phyloP scores from a whole-genome alignment of 1,140 invertebrate genomes.

The Pogonomyrmex californicus region DNA sequence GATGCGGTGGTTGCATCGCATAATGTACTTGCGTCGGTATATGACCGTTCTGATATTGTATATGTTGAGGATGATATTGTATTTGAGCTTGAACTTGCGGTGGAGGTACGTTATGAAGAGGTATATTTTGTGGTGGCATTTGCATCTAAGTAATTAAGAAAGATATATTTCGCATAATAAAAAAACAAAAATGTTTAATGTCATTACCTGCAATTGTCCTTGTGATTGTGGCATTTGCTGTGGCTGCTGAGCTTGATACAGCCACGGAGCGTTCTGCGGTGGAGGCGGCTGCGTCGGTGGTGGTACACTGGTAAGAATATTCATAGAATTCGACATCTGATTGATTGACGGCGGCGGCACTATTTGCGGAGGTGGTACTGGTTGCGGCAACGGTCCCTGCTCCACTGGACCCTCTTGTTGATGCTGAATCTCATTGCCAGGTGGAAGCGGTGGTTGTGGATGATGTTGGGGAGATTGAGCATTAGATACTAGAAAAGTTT shows the following conservation, averaged over 20 bases:
- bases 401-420: conserved; percentile 80
- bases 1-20: conserved; percentile 82
- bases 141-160: conserved; percentile 70
- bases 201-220: conserved; percentile 81
- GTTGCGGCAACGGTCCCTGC: conserved; percentile 81
- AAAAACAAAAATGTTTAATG: neutral
- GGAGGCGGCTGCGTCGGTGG: conserved; percentile 83
- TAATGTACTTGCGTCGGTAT: conserved; percentile 84
- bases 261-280: conserved; percentile 83
- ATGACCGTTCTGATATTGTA: conserved; percentile 86
- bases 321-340: conserved; percentile 83
- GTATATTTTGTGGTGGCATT: conserved; percentile 78
- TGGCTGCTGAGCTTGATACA: conserved; percentile 82
- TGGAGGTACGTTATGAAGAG: conserved; percentile 80
- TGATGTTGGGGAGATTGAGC: conserved; percentile 78
- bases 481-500: conserved; percentile 82
- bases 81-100: conserved; percentile 83
- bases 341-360: conserved; percentile 83
- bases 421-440: conserved; percentile 78
- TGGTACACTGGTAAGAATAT: conserved; percentile 84
- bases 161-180: neutral
- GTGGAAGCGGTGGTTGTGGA: conserved; percentile 77
- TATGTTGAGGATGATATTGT: conserved; percentile 84
- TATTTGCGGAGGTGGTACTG: conserved; percentile 85
- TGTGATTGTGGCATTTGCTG: conserved; percentile 78